These are phyloP conservation scores for Nettapus auritus DNA, from an alignment of 2,113 vertebrate genomes.

Conservation along the genomic window DNA sequence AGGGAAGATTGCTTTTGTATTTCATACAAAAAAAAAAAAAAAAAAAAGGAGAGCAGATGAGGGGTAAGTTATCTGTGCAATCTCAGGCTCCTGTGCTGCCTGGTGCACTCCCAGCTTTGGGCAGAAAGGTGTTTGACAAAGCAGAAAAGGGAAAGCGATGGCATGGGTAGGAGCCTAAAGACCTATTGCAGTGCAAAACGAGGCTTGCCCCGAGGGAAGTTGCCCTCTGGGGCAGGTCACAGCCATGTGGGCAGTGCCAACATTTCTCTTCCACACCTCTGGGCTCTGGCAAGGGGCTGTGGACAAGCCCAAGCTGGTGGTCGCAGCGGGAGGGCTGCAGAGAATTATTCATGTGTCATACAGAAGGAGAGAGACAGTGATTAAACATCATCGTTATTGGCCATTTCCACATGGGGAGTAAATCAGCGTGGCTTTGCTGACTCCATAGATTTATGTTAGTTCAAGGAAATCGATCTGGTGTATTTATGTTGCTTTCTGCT, in stretches of 20 bases:
- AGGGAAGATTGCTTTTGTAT: background rate
- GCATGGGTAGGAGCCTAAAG: background rate
- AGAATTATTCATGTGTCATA: background rate
- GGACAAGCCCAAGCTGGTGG: background rate
- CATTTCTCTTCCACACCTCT: background rate
- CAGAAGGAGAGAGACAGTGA: background rate
- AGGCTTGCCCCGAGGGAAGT: rapidly evolving
- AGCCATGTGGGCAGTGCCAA: background rate
- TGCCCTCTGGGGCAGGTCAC: background rate
- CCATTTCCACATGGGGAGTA: background rate
- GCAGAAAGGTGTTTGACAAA: background rate
- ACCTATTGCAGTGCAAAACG: background rate
- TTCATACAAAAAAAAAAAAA: background rate
- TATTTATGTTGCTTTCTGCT: slow-evolving; percentile 26
- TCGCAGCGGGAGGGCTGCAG: background rate
- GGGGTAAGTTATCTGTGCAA: background rate
- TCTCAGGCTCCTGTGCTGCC: background rate
- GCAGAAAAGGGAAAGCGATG: background rate
- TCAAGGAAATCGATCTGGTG: background rate
- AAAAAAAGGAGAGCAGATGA: background rate
- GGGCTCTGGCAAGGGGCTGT: background rate
- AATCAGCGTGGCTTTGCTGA: slow-evolving; percentile 3
- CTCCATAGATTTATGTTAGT: slow-evolving; percentile 8
- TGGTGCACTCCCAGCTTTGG: background rate
- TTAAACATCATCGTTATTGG: slow-evolving; percentile 25